These are phyloP conservation scores for Gobio gobio DNA, from an alignment of 2,113 vertebrate genomes.

Conservation along the genomic window DNA sequence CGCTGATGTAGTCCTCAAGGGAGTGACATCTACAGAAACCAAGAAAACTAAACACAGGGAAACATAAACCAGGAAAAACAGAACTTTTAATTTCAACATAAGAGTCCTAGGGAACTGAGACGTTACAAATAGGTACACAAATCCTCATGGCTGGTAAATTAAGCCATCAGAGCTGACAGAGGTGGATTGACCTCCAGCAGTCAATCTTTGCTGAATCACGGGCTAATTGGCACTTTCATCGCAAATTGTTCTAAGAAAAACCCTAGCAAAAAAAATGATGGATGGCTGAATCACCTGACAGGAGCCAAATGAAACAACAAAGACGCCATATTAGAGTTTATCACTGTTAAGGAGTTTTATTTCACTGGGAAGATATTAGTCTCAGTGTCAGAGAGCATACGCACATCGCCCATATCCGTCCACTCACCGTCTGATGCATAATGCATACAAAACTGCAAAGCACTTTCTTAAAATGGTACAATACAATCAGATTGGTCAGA, in stretches of 20 bases:
- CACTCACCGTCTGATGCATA: constrained; percentile 17
- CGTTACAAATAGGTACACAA: constrained; percentile 18
- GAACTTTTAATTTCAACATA: too few relatives aligned
- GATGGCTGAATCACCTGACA: constrained; percentile 41
- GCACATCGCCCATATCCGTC: neutral
- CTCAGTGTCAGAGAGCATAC: neutral
- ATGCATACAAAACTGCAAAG: neutral
- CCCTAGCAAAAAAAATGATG: constrained; percentile 31
- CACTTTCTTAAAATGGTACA: neutral
- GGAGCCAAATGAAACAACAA: constrained; percentile 2
- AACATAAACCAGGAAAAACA: too few relatives aligned
- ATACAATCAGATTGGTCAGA: neutral
- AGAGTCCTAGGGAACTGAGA: too few relatives aligned
- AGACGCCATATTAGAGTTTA: neutral
- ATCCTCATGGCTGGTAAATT: constrained; percentile 52
- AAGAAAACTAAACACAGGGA: too few relatives aligned
- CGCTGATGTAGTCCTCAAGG: too few relatives aligned
- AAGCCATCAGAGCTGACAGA: constrained; percentile 55
- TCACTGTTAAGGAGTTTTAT: neutral
- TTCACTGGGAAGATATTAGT: neutral
- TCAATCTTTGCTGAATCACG: constrained; percentile 56
- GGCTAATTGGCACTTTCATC: constrained; percentile 53
- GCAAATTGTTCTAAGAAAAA: constrained; percentile 56
- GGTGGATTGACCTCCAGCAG: constrained; percentile 44
- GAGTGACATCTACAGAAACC: too few relatives aligned